Conservation (phyloP, 35 echinoderm and acorn worm genomes). For the Holothuria glaberrima region DNA sequence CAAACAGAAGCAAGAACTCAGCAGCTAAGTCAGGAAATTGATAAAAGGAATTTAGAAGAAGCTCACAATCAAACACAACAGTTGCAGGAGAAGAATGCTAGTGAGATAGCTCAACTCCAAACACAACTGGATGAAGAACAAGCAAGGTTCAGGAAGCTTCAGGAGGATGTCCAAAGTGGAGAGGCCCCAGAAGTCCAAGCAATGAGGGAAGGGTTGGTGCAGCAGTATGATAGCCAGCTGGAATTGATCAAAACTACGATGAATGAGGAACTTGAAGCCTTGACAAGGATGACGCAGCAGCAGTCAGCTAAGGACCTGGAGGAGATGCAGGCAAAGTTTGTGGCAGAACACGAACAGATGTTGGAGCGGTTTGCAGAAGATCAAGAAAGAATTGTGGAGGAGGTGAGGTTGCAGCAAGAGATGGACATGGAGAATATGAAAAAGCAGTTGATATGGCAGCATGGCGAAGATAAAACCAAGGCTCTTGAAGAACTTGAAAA, state of each 20-base stretch:
- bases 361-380: slow-evolving; percentile 91
- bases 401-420: slow-evolving; percentile 62
- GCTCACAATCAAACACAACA: neutral
- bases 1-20: slow-evolving; percentile 56
- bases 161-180: slow-evolving; percentile 60
- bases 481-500: slow-evolving; percentile 65
- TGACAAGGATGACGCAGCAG: slow-evolving; percentile 79
- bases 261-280: slow-evolving; percentile 83
- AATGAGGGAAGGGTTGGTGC: slow-evolving; percentile 74
- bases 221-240: slow-evolving; percentile 86
- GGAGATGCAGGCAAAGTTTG: slow-evolving; percentile 81
- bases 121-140: slow-evolving; percentile 36
- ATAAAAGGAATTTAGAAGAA: slow-evolving; percentile 13
- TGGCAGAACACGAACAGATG: slow-evolving; percentile 80
- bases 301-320: slow-evolving; percentile 73
- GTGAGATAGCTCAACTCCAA: neutral
- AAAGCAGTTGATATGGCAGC: slow-evolving; percentile 49
- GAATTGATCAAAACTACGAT: slow-evolving; percentile 90
- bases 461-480: slow-evolving; percentile 63
- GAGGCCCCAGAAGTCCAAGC: slow-evolving; percentile 78
- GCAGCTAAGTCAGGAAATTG: slow-evolving; percentile 60
- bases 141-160: slow-evolving; percentile 17
- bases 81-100: slow-evolving; percentile 30
- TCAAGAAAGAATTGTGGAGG: slow-evolving; percentile 69
- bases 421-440: slow-evolving; percentile 65